These are phyloP conservation scores for Sarcophaga carnaria DNA, from an alignment of 2,888 invertebrate species.

Conservation along the genomic window DNA sequence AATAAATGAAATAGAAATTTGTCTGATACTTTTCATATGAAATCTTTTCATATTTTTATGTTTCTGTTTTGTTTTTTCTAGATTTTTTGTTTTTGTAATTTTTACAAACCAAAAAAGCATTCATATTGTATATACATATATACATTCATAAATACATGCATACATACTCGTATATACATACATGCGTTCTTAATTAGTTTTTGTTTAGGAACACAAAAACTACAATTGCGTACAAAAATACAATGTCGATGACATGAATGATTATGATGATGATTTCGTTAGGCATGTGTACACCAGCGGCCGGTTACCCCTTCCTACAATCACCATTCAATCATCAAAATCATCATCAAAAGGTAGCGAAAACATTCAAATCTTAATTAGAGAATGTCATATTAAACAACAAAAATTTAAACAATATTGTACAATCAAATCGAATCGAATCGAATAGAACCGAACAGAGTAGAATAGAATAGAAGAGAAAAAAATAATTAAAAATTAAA, in stretches of 20 bases:
- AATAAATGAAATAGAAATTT: conserved; percentile 26
- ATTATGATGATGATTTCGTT: not conserved
- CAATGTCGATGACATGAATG: conserved; percentile 27
- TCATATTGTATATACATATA: no score
- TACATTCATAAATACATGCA: no score
- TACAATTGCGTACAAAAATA: not conserved
- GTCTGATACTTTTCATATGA: conserved; percentile 38
- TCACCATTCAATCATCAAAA: no score
- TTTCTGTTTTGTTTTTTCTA: not conserved
- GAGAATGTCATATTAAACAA: conserved; percentile 77
- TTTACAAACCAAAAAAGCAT: no score
- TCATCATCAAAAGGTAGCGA: conserved; percentile 80
- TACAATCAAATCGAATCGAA: no score
- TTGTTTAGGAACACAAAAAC: conserved; percentile 69
- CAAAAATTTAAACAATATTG: conserved; percentile 56
- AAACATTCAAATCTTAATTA: conserved; percentile 79
- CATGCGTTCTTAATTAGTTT: conserved; percentile 76
- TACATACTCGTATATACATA: not conserved
- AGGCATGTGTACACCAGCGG: no score
- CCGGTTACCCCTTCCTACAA: no score
- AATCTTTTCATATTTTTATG: not conserved
- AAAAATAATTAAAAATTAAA: conserved; percentile 8
- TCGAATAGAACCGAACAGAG: no score
- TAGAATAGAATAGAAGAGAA: conserved; percentile 3
- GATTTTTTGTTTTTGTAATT: conserved; percentile 54